phyloP scores from a whole-genome alignment of 2,113 vertebrate species.

The Bufo gargarizans region DNA sequence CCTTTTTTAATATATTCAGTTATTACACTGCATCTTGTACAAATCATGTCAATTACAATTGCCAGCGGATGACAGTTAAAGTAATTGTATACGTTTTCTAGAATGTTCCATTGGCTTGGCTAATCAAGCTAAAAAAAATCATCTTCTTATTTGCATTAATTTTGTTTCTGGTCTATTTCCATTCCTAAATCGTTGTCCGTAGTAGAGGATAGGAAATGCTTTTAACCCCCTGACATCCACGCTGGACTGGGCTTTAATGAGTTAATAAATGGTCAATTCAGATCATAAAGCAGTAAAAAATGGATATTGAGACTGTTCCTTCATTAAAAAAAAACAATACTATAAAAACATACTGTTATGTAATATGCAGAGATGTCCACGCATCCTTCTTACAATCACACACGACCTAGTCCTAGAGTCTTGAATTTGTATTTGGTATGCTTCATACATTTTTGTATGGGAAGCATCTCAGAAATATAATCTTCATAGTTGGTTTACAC shows the following conservation, averaged over 20 bases:
- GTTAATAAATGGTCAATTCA: neutral
- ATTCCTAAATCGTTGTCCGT: slow-evolving; percentile 80
- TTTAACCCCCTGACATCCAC: slow-evolving; percentile 64
- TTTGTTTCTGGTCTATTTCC: slow-evolving; percentile 75
- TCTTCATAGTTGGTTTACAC: neutral
- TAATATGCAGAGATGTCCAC: neutral
- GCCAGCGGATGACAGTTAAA: slow-evolving; percentile 85
- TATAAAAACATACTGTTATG: neutral
- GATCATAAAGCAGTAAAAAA: neutral
- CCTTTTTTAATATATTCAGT: slow-evolving; percentile 87
- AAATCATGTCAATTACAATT: slow-evolving; percentile 90
- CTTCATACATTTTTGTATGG: neutral
- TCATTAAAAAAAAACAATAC: neutral
- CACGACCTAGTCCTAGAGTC: neutral
- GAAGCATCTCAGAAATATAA: neutral
- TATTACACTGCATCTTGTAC: slow-evolving; percentile 86
- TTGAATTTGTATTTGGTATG: neutral
- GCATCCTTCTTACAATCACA: neutral
- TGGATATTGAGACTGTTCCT: neutral
- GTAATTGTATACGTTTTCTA: slow-evolving; percentile 88
- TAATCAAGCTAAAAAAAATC: slow-evolving; percentile 85
- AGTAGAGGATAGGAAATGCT: slow-evolving; percentile 72
- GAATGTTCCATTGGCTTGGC: slow-evolving; percentile 87
- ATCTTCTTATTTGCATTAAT: slow-evolving; percentile 85
- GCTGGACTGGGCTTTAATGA: neutral